A percentile compares a stretch with the other conserved stretches of the same genome.
These are phyloP conservation scores for Columba livia DNA, from an alignment of 2,113 vertebrate species.

Conservation along the genomic window DNA sequence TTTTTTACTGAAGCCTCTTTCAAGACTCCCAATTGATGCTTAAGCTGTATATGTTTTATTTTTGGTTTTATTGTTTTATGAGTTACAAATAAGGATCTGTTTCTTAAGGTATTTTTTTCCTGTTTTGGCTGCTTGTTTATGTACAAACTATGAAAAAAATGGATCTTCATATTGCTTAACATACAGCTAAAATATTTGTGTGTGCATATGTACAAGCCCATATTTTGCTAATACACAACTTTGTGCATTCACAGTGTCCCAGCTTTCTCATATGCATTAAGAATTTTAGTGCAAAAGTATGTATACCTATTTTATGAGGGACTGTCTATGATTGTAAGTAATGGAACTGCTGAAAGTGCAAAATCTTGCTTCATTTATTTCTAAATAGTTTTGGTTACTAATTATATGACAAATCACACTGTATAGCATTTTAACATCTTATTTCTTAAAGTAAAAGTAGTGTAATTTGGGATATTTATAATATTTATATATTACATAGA, in stretches of 20 bases:
- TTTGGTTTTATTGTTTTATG: not conserved
- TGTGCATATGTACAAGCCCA: conserved; percentile 61
- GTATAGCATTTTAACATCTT: conserved; percentile 25
- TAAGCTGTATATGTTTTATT: not conserved
- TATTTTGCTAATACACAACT: conserved; percentile 52
- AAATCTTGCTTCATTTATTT: conserved; percentile 65
- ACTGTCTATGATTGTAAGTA: conserved; percentile 65
- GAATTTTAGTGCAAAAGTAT: conserved; percentile 63
- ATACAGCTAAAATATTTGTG: conserved; percentile 44
- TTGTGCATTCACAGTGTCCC: conserved; percentile 60
- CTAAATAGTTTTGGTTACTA: conserved; percentile 41
- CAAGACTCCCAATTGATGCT: not conserved
- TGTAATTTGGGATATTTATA: conserved; percentile 34
- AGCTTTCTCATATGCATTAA: conserved; percentile 63
- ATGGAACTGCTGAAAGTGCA: conserved; percentile 59
- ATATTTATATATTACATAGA: conserved; percentile 9
- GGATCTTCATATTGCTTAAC: conserved; percentile 1
- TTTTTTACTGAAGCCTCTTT: not conserved
- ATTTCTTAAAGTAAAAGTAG: conserved; percentile 17
- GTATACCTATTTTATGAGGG: conserved; percentile 59
- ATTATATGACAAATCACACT: conserved; percentile 6
- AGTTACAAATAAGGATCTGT: not conserved
- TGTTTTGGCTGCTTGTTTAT: conserved; percentile 38
- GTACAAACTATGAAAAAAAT: conserved; percentile 19
- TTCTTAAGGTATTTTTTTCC: not conserved